Base-by-base conservation (phyloP, 2,113 vertebrate species). In the Phrynosoma blainvillii region DNA sequence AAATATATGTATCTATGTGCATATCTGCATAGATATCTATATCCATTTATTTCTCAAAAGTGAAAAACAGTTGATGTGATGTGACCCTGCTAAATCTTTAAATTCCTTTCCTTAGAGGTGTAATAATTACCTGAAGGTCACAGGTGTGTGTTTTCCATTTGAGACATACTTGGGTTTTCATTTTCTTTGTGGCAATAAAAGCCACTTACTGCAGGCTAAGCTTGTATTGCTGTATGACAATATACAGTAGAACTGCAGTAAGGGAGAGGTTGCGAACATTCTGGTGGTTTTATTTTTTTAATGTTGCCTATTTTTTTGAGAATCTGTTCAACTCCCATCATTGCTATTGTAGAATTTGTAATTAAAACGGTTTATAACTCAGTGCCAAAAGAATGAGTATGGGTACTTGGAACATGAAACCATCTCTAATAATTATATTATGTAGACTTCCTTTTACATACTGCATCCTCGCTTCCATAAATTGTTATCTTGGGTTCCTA, bases 381-480 rank as follows among this genome's bases (percentile, higher is more conserved):
- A 65, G 66, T 65, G 68, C 88, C 83, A 89, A 80, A 88, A 65
- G 16, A 21, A 42, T 83, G 74, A 70, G 36, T 56, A 78, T 16
- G 81, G 7, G 13, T 11, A 75, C n/a, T 81, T 59, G 25, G 74
- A 14, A 30, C 56, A 87, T 76, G 79, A 85, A 54, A 23, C 30
- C 47, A 78, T 80, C 32, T 90, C 52, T 25, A 36, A 91, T 79
- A 36, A 79, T 71, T 71, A 93, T 70, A 76, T 18, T n/a, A 56
- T 80, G 25, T 71, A 80, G 16, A 62, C 21, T 42, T 84, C 20
- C 71, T 84, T 89, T 11, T 54, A 40, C 21, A n/a, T 47, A 74
- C 78, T 89, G 88, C 80, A 66, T 56, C 21, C 20, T 92, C n/a
- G 56, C 13, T 71, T 27, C 66, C 54, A 30, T 56, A 79, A 32